phyloP scores from a whole-genome alignment of 2,888 invertebrate species.

The Cantharis rustica region DNA sequence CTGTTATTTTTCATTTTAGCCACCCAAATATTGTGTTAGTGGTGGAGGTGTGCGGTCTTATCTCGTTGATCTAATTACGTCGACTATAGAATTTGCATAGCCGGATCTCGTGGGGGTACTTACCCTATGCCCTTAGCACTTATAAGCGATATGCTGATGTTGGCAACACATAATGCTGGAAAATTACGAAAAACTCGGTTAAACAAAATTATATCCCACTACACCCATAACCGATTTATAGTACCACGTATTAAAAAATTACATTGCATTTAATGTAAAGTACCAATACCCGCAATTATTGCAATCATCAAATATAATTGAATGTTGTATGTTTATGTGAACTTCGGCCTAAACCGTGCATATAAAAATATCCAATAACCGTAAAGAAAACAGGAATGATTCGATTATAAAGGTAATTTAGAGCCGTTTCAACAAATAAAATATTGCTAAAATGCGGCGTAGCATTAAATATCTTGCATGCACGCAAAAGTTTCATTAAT shows the following conservation, averaged over 20 bases:
- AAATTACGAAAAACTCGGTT: conserved; percentile 15
- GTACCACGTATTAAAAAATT: not conserved
- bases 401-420: conserved; percentile 19
- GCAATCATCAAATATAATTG: conserved; percentile 10
- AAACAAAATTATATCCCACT: not conserved
- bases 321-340: conserved; percentile 7
- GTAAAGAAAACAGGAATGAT: conserved; percentile 16
- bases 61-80: conserved; percentile 29
- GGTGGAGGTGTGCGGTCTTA: conserved; percentile 22
- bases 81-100: conserved; percentile 24
- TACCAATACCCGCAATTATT: not conserved
- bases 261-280: not conserved
- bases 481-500: conserved; percentile 22
- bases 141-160: conserved; percentile 27
- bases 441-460: conserved; percentile 21
- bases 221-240: not conserved
- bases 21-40: conserved; percentile 5
- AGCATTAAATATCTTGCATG: conserved; percentile 19
- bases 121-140: conserved; percentile 23
- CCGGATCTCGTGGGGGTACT: conserved; percentile 21
- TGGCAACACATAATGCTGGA: conserved; percentile 13
- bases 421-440: conserved; percentile 20
- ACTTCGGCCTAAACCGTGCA: conserved; percentile 4
- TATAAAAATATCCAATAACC: conserved; percentile 18
- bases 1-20: conserved; percentile 16